A percentile compares a stretch with the other conserved stretches of the same genome.
Conservation (phyloP, 1,140 invertebrate species). For the Asbolus verrucosus region DNA sequence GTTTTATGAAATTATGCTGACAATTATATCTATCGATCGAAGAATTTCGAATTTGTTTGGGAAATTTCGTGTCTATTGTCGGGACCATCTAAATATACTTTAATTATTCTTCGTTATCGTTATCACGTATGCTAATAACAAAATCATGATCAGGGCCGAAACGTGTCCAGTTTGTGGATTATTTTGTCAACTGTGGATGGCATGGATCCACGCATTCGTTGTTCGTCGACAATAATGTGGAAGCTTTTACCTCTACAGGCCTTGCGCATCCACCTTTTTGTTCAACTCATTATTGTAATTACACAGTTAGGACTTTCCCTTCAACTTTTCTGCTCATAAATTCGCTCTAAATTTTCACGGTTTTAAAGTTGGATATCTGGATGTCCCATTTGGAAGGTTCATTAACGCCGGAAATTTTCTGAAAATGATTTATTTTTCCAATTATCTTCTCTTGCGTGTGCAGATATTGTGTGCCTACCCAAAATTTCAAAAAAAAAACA, state of each 20-base stretch:
- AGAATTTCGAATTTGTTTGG: no score
- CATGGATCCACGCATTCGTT: slow-evolving; percentile 1
- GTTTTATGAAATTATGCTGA: no score
- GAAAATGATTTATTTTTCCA: background rate
- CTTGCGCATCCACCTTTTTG: slow-evolving; percentile 23
- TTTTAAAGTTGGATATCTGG: background rate
- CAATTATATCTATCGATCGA: no score
- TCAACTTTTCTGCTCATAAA: background rate
- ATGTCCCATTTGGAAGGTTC: background rate
- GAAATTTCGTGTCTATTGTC: no score
- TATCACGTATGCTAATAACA: no score
- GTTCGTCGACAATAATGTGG: slow-evolving; percentile 24
- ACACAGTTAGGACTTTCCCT: background rate
- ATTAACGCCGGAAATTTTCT: background rate
- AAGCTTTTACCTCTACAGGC: slow-evolving; percentile 13
- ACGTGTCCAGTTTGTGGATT: background rate
- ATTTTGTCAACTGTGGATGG: no score
- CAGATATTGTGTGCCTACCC: background rate
- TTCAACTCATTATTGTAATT: slow-evolving; percentile 35
- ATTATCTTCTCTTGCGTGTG: background rate
- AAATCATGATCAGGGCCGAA: background rate
- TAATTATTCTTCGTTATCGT: no score
- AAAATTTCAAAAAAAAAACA: no score
- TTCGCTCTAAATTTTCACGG: slow-evolving; percentile 14
- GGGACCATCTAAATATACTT: no score